Evolutionary conservation across 2,113 vertebrate species (phyloP).

Genomic region (Phalacrocorax brasilianus): DNA sequence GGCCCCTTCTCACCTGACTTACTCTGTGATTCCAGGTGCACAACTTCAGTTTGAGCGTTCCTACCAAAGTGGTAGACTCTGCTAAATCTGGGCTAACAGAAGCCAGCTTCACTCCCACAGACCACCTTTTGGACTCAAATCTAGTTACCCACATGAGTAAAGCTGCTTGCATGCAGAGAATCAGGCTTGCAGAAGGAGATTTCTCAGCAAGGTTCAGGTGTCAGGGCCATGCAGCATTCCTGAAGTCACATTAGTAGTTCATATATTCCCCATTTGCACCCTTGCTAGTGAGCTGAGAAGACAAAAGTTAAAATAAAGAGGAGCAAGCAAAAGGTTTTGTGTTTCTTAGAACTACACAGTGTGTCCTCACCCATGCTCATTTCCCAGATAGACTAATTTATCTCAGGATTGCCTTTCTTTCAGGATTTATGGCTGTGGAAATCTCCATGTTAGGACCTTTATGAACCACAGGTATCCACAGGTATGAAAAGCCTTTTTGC

Average conservation of each 20-base stretch:
- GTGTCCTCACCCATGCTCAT: background rate
- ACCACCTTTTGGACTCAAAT: background rate
- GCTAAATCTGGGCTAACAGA: background rate
- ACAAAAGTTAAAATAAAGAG: background rate
- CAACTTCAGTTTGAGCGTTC: background rate
- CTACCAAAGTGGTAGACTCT: background rate
- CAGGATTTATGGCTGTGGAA: background rate
- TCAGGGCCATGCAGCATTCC: background rate
- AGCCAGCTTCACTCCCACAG: background rate
- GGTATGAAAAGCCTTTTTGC: background rate
- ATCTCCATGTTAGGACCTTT: background rate
- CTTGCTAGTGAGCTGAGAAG: background rate
- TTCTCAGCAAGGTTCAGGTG: background rate
- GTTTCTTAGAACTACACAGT: background rate
- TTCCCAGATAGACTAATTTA: background rate
- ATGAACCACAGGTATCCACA: background rate
- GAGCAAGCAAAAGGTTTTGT: background rate
- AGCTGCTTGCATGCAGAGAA: background rate
- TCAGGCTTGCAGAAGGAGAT: background rate
- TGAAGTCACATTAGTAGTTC: background rate
- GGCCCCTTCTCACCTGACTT: background rate
- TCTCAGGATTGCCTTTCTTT: background rate
- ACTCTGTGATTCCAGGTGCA: background rate
- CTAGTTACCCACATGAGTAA: background rate
- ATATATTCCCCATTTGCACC: background rate